Conservation (phyloP, 2,888 invertebrate species). For the Seladonia tumulorum region DNA sequence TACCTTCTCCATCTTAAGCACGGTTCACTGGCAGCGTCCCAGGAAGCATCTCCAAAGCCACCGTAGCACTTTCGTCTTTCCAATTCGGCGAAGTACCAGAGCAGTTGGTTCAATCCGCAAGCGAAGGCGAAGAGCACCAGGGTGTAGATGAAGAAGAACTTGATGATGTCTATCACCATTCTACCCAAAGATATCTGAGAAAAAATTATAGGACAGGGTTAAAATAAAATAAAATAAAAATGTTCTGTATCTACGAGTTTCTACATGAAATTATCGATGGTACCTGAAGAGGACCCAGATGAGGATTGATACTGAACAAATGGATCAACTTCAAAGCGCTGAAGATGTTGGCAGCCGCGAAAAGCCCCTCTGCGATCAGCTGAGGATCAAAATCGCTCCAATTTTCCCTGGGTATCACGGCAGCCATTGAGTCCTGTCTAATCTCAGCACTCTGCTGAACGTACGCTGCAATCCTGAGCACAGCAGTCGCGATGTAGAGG, state of each 20-base stretch:
- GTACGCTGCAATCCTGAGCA: constrained; percentile 90
- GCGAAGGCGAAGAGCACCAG: constrained; percentile 96
- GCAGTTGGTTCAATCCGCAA: constrained; percentile 95
- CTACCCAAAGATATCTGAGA: constrained; percentile 93
- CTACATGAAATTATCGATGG: not conserved
- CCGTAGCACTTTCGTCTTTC: constrained; percentile 92
- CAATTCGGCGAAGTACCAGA: constrained; percentile 97
- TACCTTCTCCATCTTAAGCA: constrained; percentile 94
- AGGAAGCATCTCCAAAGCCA: constrained; percentile 90
- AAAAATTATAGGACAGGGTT: not conserved
- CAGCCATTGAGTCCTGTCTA: constrained; percentile 87
- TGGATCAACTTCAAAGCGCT: constrained; percentile 96
- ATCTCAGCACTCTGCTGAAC: constrained; percentile 91
- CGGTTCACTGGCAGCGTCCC: constrained; percentile 90
- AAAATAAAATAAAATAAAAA: no score
- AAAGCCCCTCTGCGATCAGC: constrained; percentile 95
- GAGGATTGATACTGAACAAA: constrained; percentile 96
- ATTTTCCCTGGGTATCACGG: constrained; percentile 91
- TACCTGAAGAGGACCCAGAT: constrained; percentile 94
- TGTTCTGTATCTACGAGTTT: no score
- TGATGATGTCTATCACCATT: constrained; percentile 96
- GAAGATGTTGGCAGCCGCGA: constrained; percentile 97
- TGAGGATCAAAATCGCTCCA: constrained; percentile 98
- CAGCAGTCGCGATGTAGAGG: constrained; percentile 91
- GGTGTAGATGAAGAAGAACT: constrained; percentile 96